Conservation (phyloP, 2,888 invertebrate species). For the Pilophorus perplexus region DNA sequence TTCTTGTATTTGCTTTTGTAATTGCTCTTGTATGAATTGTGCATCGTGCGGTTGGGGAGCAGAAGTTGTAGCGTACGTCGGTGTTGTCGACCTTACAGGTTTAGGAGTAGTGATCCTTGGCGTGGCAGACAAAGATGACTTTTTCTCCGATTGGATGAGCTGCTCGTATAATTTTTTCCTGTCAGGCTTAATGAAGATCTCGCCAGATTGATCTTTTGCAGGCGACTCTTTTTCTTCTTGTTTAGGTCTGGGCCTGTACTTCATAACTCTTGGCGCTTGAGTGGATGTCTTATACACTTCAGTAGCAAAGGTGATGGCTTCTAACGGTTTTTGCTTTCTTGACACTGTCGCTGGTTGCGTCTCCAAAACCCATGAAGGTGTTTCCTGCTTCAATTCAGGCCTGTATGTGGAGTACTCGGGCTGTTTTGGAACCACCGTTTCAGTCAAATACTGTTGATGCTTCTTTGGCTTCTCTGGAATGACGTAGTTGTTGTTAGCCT, state of each 20-base stretch:
- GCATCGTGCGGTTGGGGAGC: constrained; percentile 51
- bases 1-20: constrained; percentile 65
- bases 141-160: constrained; percentile 44
- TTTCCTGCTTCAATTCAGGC: constrained; percentile 42
- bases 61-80: constrained; percentile 11
- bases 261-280: constrained; percentile 42
- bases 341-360: constrained; percentile 45
- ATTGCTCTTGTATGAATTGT: constrained; percentile 58
- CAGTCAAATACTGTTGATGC: constrained; percentile 40
- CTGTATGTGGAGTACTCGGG: constrained; percentile 19
- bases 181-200: constrained; percentile 46
- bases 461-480: constrained; percentile 42
- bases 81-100: constrained; percentile 43
- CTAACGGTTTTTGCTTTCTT: constrained; percentile 45
- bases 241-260: constrained; percentile 44
- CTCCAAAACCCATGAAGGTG: constrained; percentile 45
- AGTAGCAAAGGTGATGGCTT: constrained; percentile 45
- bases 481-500: constrained; percentile 41
- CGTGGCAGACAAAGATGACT: constrained; percentile 20
- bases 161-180: constrained; percentile 48
- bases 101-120: constrained; percentile 53
- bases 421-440: constrained; percentile 31
- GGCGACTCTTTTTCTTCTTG: constrained; percentile 26
- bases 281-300: constrained; percentile 42
- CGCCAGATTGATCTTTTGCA: constrained; percentile 40